These are phyloP conservation scores for Goniozus legneri DNA, from an alignment of 1,140 invertebrate genomes.

Conservation along the genomic window DNA sequence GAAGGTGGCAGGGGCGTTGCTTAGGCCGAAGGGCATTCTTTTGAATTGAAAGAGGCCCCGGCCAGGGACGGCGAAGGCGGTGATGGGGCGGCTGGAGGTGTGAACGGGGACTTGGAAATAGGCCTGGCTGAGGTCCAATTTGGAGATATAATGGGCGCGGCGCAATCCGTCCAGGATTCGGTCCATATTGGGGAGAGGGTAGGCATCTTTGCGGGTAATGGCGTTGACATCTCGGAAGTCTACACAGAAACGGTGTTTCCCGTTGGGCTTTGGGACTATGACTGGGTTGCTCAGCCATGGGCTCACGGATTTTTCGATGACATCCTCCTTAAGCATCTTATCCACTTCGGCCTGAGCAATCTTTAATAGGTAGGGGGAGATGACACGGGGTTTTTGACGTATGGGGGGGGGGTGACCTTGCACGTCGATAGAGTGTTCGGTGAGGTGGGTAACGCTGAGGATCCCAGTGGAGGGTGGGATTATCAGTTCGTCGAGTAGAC, in stretches of 20 bases:
- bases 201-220: background rate
- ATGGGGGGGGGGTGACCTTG: too few relatives aligned
- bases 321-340: background rate
- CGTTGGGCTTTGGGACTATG: background rate
- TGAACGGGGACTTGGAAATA: slow-evolving; percentile 6
- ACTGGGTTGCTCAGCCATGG: background rate
- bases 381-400: too few relatives aligned
- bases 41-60: background rate
- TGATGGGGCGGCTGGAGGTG: background rate
- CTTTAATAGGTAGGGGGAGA: too few relatives aligned
- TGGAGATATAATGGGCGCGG: background rate
- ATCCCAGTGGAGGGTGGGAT: too few relatives aligned
- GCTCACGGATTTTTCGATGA: background rate
- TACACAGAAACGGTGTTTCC: background rate
- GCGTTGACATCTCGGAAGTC: background rate
- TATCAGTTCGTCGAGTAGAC: too few relatives aligned
- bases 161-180: background rate
- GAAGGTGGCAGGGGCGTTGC: background rate
- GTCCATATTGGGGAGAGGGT: background rate
- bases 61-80: slow-evolving; percentile 1
- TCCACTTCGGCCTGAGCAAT: too few relatives aligned
- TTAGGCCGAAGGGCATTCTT: background rate
- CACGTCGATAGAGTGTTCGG: too few relatives aligned
- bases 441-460: too few relatives aligned
- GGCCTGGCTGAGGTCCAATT: slow-evolving; percentile 5